These are phyloP conservation scores for Lissonota sp. DNA, from an alignment of 2,888 invertebrate species.

Conservation along the genomic window DNA sequence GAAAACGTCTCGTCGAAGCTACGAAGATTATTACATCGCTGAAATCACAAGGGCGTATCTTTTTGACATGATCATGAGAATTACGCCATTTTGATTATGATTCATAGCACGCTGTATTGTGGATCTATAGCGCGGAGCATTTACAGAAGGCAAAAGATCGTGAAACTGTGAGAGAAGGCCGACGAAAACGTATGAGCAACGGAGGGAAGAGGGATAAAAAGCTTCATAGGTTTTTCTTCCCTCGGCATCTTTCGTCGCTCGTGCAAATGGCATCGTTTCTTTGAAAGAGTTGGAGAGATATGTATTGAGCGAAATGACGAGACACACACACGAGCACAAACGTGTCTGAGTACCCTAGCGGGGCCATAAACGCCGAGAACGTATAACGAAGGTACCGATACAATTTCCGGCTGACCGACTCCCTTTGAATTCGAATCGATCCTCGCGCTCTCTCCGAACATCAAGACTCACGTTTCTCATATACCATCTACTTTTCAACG, in stretches of 20 bases:
- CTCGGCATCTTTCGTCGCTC: conserved; percentile 34
- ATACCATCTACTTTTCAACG: not conserved
- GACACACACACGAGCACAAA: not conserved
- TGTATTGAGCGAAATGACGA: not conserved
- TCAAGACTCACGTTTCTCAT: conserved; percentile 21
- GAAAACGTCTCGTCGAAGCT: conserved; percentile 8
- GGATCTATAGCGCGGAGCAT: conserved; percentile 11
- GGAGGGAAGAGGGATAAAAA: not conserved
- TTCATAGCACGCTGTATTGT: too few species aligned
- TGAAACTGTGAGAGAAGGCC: not conserved
- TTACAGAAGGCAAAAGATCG: conserved; percentile 44
- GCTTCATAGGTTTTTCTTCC: conserved; percentile 13
- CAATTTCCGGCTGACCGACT: conserved; percentile 70
- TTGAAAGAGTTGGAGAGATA: conserved; percentile 21
- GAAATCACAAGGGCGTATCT: too few species aligned
- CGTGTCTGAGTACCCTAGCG: conserved; percentile 11
- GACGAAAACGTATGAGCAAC: too few species aligned
- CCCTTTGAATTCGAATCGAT: conserved; percentile 69
- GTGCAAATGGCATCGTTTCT: conserved; percentile 60
- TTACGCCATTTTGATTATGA: too few species aligned
- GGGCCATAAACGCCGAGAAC: conserved; percentile 59
- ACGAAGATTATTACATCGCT: not conserved
- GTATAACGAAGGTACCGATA: conserved; percentile 67
- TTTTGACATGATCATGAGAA: too few species aligned
- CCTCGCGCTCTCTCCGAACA: conserved; percentile 45